Conservation (phyloP, 2,888 invertebrate genomes). For the Ormyrus nitidulus region DNA sequence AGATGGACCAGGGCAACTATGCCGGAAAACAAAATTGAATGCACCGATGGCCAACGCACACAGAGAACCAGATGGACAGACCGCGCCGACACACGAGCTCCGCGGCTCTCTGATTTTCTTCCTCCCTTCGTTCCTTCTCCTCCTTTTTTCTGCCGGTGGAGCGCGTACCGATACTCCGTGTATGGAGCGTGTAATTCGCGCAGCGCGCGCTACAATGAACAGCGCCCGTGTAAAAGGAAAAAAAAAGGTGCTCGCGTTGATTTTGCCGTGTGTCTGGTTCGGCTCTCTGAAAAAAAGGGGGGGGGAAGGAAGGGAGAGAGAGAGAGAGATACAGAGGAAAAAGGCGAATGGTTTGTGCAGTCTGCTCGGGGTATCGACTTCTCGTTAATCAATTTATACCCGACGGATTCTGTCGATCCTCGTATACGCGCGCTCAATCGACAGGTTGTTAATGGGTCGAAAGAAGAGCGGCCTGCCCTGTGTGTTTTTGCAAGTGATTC, state of each 20-base stretch:
- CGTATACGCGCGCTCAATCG: slow-evolving; percentile 28
- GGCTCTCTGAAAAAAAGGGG: background rate
- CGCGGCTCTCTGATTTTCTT: slow-evolving; percentile 7
- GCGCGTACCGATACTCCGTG: slow-evolving; percentile 3
- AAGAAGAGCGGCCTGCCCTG: slow-evolving; percentile 23
- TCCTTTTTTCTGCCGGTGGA: background rate
- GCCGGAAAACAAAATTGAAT: slow-evolving; percentile 53
- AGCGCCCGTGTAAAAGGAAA: slow-evolving; percentile 2
- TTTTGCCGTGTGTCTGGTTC: background rate
- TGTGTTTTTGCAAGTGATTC: slow-evolving; percentile 26
- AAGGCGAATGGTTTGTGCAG: background rate
- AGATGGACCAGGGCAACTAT: slow-evolving; percentile 56
- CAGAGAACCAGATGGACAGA: too few species aligned
- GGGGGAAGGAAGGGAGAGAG: background rate
- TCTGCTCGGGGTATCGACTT: slow-evolving; percentile 26
- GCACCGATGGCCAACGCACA: slow-evolving; percentile 5
- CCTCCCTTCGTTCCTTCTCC: background rate
- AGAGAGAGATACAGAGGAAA: background rate
- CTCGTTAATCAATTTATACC: slow-evolving; percentile 53
- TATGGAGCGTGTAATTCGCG: slow-evolving; percentile 47
- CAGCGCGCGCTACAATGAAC: slow-evolving; percentile 16
- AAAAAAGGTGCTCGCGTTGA: slow-evolving; percentile 13
- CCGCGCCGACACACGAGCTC: too few species aligned
- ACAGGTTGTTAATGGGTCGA: slow-evolving; percentile 41
- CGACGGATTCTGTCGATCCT: slow-evolving; percentile 34